Conservation (phyloP, 1,140 invertebrate genomes). For the Ruditapes philippinarum region DNA sequence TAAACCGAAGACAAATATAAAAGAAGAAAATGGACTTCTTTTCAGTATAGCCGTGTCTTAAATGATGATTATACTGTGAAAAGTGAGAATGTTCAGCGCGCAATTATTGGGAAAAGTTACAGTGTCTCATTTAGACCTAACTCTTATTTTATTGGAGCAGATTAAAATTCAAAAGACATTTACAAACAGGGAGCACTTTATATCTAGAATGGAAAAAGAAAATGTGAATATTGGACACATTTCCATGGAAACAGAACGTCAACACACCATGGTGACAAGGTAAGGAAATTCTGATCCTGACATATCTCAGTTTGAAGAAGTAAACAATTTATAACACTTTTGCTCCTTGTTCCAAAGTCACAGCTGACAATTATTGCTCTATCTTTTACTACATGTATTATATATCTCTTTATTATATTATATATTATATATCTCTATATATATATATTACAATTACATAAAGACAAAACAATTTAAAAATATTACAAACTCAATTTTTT, state of each 20-base stretch:
- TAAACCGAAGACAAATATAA: not conserved
- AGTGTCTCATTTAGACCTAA: not conserved
- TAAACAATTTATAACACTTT: no score
- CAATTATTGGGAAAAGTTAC: slow-evolving; percentile 1
- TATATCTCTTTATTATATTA: no score
- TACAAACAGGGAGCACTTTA: not conserved
- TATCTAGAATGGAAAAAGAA: not conserved
- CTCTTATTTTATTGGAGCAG: slow-evolving; percentile 11
- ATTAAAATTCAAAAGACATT: slow-evolving; percentile 36
- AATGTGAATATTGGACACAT: slow-evolving; percentile 39
- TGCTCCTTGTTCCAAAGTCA: no score
- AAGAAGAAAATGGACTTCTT: slow-evolving; percentile 12
- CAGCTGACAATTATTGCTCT: no score
- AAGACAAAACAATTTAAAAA: no score
- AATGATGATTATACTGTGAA: slow-evolving; percentile 15
- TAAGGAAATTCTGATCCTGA: slow-evolving; percentile 26
- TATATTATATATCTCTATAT: no score
- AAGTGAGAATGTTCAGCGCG: not conserved
- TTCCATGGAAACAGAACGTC: slow-evolving; percentile 49
- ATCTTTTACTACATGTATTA: no score
- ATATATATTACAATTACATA: no score
- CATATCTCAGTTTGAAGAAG: no score
- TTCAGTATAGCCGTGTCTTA: not conserved
- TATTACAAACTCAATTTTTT: no score
- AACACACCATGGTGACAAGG: slow-evolving; percentile 41